phyloP scores from a whole-genome alignment of 2,797 vertebrate genomes.

The Hipposideros larvatus region DNA sequence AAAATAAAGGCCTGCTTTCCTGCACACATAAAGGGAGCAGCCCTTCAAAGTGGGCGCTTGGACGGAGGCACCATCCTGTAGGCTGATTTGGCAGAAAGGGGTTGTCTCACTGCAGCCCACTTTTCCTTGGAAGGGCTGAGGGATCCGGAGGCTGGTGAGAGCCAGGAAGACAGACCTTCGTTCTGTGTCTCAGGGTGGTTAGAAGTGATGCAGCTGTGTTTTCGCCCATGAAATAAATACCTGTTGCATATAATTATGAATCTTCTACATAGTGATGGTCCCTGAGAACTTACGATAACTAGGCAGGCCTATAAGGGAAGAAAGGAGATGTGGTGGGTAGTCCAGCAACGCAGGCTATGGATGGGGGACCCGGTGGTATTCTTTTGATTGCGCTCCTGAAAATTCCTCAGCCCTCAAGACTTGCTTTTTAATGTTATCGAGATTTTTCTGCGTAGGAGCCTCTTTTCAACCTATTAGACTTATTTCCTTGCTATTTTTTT shows the following conservation, averaged over 20 bases:
- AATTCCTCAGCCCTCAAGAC: background rate
- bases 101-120: accelerated
- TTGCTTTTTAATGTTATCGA: constrained; percentile 12
- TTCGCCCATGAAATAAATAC: background rate
- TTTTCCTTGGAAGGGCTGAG: background rate
- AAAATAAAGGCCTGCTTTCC: constrained; percentile 43
- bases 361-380: background rate
- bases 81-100: background rate
- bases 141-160: background rate
- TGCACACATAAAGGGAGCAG: background rate
- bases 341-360: background rate
- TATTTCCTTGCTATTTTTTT: background rate
- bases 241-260: constrained; percentile 18
- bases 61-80: background rate
- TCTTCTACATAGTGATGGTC: background rate
- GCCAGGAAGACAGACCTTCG: background rate
- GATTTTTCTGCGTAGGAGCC: background rate
- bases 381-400: constrained; percentile 24
- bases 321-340: background rate
- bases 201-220: background rate
- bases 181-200: background rate
- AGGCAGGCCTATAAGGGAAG: background rate
- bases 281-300: background rate
- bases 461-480: background rate
- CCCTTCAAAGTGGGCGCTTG: background rate